Conservation (phyloP, 1,140 invertebrate genomes). For the Drosophila fuyamai region DNA sequence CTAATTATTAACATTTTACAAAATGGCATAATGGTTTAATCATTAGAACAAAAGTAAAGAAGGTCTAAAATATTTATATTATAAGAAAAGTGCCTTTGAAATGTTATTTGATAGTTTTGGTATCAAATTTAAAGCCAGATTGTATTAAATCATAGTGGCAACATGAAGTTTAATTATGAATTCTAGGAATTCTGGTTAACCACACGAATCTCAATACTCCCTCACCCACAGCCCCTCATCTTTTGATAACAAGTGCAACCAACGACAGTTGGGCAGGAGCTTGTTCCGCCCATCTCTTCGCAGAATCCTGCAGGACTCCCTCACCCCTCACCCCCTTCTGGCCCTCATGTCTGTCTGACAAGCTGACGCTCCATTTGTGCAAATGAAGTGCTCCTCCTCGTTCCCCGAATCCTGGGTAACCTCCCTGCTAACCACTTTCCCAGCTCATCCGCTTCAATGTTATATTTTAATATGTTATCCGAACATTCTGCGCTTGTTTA, state of each 20-base stretch:
- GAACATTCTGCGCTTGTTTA: slow-evolving; percentile 59
- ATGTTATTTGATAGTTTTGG: background rate
- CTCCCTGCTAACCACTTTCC: background rate
- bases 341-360: slow-evolving; percentile 29
- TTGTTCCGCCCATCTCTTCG: background rate
- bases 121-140: background rate
- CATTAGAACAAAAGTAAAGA: too few relatives aligned
- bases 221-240: background rate
- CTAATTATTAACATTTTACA: too few relatives aligned
- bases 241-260: slow-evolving; percentile 29
- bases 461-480: slow-evolving; percentile 68
- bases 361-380: slow-evolving; percentile 60
- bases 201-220: background rate
- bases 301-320: slow-evolving; percentile 18
- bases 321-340: too few relatives aligned
- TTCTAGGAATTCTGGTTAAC: background rate
- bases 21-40: too few relatives aligned
- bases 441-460: slow-evolving; percentile 8
- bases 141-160: too few relatives aligned
- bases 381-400: slow-evolving; percentile 33
- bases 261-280: slow-evolving; percentile 23
- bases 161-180: background rate
- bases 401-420: background rate
- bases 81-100: too few relatives aligned
- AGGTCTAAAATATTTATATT: too few relatives aligned